These are phyloP conservation scores for Zosterops japonicus DNA, from an alignment of 2,113 vertebrate genomes.

Conservation along the genomic window DNA sequence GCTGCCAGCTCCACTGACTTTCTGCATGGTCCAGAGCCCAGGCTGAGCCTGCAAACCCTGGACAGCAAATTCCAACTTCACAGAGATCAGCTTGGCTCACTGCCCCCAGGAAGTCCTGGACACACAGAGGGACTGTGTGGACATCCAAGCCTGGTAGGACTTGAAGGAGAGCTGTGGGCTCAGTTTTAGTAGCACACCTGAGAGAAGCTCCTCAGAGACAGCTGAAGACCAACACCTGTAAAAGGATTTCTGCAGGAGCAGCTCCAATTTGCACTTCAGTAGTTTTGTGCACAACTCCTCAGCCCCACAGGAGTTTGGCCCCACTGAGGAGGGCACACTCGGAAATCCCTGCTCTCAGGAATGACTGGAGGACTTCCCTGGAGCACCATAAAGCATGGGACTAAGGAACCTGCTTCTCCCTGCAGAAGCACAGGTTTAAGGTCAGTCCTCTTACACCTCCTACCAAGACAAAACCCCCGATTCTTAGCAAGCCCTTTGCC, in stretches of 20 bases:
- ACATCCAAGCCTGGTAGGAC: neutral
- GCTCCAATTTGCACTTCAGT: neutral
- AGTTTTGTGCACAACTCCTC: neutral
- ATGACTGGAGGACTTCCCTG: rapidly evolving
- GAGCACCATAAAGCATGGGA: rapidly evolving
- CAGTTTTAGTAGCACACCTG: neutral
- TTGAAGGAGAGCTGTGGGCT: neutral
- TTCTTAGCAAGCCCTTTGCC: neutral
- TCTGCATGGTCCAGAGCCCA: rapidly evolving
- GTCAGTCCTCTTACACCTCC: neutral
- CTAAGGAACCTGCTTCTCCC: neutral
- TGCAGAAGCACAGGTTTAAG: neutral
- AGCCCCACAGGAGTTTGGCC: neutral
- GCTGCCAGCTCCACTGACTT: neutral
- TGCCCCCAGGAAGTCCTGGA: neutral
- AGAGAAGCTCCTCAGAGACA: neutral
- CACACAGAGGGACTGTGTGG: neutral
- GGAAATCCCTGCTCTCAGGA: neutral
- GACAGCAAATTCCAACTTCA: neutral
- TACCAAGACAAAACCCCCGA: neutral
- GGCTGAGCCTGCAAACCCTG: neutral
- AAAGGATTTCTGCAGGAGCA: neutral
- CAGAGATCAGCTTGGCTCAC: neutral
- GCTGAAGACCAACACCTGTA: rapidly evolving
- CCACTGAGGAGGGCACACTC: rapidly evolving